Evolutionary conservation across 1,140 invertebrate species (phyloP).

Genomic region (Macrocentrus cingulum): DNA sequence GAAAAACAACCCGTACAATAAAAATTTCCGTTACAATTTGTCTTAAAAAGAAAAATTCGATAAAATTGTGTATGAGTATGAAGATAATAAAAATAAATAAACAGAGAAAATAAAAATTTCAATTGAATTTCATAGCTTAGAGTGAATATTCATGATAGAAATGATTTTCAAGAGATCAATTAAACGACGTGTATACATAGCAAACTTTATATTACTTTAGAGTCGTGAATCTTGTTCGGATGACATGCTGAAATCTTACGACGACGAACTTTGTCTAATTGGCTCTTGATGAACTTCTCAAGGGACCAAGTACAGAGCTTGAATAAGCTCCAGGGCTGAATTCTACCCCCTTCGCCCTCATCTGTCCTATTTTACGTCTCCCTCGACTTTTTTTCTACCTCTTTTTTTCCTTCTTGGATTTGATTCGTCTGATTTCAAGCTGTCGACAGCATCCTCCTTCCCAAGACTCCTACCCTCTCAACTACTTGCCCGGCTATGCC

Average conservation of each 20-base stretch:
- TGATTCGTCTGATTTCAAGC: conserved; percentile 18
- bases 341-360: not conserved
- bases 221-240: too few species aligned
- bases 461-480: not conserved
- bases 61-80: too few species aligned
- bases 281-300: conserved; percentile 14
- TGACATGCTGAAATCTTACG: not conserved
- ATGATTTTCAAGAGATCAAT: too few species aligned
- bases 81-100: too few species aligned
- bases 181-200: too few species aligned
- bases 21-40: too few species aligned
- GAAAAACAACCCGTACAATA: too few species aligned
- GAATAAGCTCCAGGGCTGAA: not conserved
- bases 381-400: not conserved
- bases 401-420: conserved; percentile 16
- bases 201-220: too few species aligned
- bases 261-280: conserved; percentile 13
- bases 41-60: too few species aligned
- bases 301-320: not conserved
- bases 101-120: too few species aligned
- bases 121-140: too few species aligned
- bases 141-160: too few species aligned
- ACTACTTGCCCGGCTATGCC: conserved; percentile 14
- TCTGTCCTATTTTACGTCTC: conserved; percentile 3
- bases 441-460: conserved; percentile 15